Percentiles rank a stretch among this genome's conserved stretches.
These are phyloP conservation scores for Cerastoderma edule DNA, from an alignment of 2,888 invertebrate species.

Conservation along the genomic window DNA sequence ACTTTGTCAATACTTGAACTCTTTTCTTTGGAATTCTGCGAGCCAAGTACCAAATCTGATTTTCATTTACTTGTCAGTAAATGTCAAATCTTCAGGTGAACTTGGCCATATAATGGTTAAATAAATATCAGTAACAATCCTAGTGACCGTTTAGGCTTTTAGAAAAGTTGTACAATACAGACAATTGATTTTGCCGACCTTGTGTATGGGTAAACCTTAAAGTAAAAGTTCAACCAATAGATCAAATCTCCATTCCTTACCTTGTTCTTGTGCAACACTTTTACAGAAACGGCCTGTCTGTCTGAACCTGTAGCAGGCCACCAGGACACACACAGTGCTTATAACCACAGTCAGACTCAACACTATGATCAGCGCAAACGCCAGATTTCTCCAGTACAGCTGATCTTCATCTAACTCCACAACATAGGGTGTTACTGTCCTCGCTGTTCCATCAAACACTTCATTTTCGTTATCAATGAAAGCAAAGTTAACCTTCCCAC, in stretches of 20 bases:
- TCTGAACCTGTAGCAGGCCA: constrained; percentile 66
- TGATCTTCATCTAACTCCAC: constrained; percentile 63
- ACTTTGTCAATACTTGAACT: too few species aligned
- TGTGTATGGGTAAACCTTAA: not conserved
- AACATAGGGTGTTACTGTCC: constrained; percentile 35
- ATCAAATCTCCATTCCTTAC: constrained; percentile 31
- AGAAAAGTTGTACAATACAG: too few species aligned
- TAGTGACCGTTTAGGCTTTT: not conserved
- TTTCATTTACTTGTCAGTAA: too few species aligned
- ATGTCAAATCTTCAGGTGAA: too few species aligned
- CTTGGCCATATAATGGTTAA: too few species aligned
- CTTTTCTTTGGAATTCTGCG: too few species aligned
- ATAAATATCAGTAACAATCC: too few species aligned
- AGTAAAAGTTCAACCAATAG: too few species aligned
- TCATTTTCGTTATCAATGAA: constrained; percentile 15
- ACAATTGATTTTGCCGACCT: too few species aligned
- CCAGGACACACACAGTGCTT: constrained; percentile 66
- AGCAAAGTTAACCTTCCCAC: constrained; percentile 31
- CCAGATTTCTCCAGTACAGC: constrained; percentile 72
- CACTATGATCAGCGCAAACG: constrained; percentile 74
- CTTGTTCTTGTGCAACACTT: constrained; percentile 41
- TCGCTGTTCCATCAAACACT: not conserved
- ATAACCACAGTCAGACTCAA: constrained; percentile 71
- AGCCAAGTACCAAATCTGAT: too few species aligned
- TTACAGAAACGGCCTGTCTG: constrained; percentile 54